Percentiles rank a stretch among this genome's conserved stretches.
Conservation (phyloP, 2,888 invertebrate species). For the Neoascia interrupta region DNA sequence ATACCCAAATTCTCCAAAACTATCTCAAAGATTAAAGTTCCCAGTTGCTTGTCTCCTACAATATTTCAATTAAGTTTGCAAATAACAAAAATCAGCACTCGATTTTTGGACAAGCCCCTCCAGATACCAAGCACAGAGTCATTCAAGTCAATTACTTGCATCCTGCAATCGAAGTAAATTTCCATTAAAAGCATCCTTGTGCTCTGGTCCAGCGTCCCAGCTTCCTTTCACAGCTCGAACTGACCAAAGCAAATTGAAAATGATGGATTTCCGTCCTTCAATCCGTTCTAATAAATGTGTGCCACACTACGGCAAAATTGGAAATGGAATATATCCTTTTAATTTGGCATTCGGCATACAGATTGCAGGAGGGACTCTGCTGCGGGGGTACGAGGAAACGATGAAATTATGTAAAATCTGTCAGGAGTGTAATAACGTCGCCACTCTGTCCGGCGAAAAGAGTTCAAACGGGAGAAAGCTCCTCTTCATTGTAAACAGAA, state of each 20-base stretch:
- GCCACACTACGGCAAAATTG: constrained; percentile 31
- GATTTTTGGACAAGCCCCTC: no score
- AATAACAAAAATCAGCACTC: no score
- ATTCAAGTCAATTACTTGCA: constrained; percentile 47
- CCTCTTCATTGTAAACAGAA: constrained; percentile 51
- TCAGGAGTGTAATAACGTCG: constrained; percentile 20
- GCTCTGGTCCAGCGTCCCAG: neutral
- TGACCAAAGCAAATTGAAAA: constrained; percentile 52
- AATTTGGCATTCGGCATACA: constrained; percentile 34
- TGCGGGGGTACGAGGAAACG: neutral
- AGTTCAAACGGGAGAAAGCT: constrained; percentile 38
- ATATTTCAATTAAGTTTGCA: neutral
- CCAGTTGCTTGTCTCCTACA: no score
- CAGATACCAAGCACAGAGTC: neutral
- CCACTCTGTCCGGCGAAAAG: constrained; percentile 10
- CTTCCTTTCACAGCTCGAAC: neutral
- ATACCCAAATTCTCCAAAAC: no score
- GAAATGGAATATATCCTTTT: constrained; percentile 56
- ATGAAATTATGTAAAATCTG: constrained; percentile 64
- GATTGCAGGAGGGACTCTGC: neutral
- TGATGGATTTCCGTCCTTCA: constrained; percentile 44
- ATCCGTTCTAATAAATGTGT: constrained; percentile 17
- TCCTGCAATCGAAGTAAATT: constrained; percentile 39
- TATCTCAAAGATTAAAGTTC: no score
- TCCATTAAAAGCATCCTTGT: neutral